These are phyloP conservation scores for Gobio gobio DNA, from an alignment of 2,113 vertebrate species.

Conservation along the genomic window DNA sequence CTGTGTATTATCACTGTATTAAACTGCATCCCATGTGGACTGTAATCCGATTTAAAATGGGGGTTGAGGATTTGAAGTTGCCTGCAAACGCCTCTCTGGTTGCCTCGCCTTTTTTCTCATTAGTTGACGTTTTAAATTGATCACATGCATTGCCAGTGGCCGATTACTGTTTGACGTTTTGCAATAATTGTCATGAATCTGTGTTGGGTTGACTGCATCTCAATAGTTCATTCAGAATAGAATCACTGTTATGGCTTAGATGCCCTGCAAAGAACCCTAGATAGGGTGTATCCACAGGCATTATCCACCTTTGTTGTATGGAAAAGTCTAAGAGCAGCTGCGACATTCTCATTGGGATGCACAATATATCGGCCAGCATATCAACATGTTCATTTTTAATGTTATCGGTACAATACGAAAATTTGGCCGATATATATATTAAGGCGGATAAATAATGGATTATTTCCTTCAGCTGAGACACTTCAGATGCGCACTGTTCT, in stretches of 20 bases:
- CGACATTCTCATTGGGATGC: background rate
- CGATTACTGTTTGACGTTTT: background rate
- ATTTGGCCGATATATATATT: too few relatives aligned
- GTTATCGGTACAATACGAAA: too few relatives aligned
- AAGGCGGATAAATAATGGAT: too few relatives aligned
- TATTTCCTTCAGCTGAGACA: too few relatives aligned
- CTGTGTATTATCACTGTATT: constrained; percentile 42
- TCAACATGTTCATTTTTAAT: too few relatives aligned
- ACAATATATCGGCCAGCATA: too few relatives aligned
- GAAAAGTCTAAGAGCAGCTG: background rate
- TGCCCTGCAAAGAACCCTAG: background rate
- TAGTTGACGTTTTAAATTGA: background rate
- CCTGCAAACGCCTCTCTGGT: background rate
- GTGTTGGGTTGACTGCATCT: background rate
- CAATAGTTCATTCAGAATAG: too few relatives aligned
- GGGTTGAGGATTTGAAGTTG: constrained; percentile 29
- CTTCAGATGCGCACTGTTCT: too few relatives aligned
- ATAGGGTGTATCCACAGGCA: constrained; percentile 11
- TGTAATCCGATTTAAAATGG: constrained; percentile 51
- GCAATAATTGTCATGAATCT: background rate
- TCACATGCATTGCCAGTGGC: background rate
- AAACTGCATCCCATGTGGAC: constrained; percentile 38
- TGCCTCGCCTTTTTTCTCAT: constrained; percentile 6
- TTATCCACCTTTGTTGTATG: background rate
- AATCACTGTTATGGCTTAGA: background rate